A percentile compares a stretch with the other conserved stretches of the same genome.
Conservation (phyloP, 2,888 invertebrate genomes). For the Dynastes hyllus region DNA sequence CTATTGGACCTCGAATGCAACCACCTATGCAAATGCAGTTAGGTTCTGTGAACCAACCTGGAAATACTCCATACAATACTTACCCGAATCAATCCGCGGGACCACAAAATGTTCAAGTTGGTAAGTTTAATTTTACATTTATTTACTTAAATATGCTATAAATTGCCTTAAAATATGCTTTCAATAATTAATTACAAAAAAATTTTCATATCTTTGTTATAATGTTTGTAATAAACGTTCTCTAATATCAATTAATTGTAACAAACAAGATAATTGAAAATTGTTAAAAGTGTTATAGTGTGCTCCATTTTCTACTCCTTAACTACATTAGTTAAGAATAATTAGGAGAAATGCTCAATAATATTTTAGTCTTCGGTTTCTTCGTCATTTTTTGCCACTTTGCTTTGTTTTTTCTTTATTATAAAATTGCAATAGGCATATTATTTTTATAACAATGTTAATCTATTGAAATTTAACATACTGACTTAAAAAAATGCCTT, state of each 20-base stretch:
- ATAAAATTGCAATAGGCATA: background rate
- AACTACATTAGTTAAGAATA: no score
- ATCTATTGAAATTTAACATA: background rate
- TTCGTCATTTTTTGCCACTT: no score
- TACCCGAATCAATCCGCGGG: slow-evolving; percentile 76
- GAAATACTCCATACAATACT: slow-evolving; percentile 71
- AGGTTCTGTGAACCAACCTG: slow-evolving; percentile 74
- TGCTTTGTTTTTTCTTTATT: slow-evolving; percentile 29
- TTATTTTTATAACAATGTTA: slow-evolving; percentile 6
- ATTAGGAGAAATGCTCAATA: no score
- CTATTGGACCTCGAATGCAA: slow-evolving; percentile 78
- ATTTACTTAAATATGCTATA: background rate
- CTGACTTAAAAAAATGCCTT: slow-evolving; percentile 3
- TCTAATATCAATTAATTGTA: no score
- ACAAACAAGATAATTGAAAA: no score
- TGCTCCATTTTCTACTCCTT: no score
- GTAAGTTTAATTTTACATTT: slow-evolving; percentile 61
- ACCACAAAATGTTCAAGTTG: slow-evolving; percentile 70
- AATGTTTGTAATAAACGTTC: no score
- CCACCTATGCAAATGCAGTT: slow-evolving; percentile 69
- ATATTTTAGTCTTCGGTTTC: no score
- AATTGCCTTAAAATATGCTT: no score
- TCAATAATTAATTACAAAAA: no score
- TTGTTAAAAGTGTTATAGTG: no score
- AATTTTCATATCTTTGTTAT: no score